These are phyloP conservation scores for Balanococcus diminutus DNA, from an alignment of 2,888 invertebrate genomes.

Conservation along the genomic window DNA sequence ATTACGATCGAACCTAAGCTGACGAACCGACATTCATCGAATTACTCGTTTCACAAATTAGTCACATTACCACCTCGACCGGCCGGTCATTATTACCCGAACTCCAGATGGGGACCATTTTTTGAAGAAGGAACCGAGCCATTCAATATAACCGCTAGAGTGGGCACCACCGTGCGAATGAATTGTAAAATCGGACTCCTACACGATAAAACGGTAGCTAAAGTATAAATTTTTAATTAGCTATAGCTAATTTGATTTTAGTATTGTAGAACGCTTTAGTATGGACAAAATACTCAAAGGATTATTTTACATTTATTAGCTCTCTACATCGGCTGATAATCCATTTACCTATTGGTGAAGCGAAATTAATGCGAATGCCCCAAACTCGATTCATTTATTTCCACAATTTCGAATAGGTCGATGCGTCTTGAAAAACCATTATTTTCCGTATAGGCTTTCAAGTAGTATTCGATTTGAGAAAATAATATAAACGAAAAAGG, in stretches of 20 bases:
- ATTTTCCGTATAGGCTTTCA: background rate
- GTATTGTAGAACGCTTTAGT: background rate
- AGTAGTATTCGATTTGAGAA: constrained; percentile 12
- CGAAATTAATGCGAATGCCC: background rate
- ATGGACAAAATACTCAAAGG: background rate
- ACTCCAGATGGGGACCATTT: constrained; percentile 63
- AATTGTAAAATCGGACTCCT: constrained; percentile 69
- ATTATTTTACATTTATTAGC: constrained; percentile 16
- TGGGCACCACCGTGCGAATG: constrained; percentile 66
- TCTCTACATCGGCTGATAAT: background rate
- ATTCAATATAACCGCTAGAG: constrained; percentile 66
- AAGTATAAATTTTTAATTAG: constrained; percentile 33
- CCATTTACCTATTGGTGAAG: background rate
- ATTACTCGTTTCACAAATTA: background rate
- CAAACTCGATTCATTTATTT: background rate
- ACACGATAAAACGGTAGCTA: constrained; percentile 68
- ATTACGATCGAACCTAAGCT: background rate
- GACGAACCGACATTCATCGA: background rate
- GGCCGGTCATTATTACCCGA: constrained; percentile 49
- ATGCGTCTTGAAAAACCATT: constrained; percentile 22
- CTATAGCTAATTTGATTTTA: background rate
- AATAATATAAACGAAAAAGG: constrained; percentile 25
- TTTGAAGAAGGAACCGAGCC: constrained; percentile 68
- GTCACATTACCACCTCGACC: constrained; percentile 43
- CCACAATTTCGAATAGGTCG: background rate